These are phyloP conservation scores for Chironomus riparius DNA, from an alignment of 2,888 invertebrate species.

Conservation along the genomic window DNA sequence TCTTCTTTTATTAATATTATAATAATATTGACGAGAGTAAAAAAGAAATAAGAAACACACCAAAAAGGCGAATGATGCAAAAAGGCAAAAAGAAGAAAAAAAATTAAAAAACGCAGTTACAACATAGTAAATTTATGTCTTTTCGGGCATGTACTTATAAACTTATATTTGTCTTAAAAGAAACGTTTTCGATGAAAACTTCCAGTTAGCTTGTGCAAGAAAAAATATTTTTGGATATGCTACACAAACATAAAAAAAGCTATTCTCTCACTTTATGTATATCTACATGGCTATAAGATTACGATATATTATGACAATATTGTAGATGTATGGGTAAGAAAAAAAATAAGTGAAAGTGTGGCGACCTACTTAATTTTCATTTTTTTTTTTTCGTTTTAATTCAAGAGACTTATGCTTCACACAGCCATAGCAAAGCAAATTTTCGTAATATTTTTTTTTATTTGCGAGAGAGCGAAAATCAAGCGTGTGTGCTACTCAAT, in stretches of 20 bases:
- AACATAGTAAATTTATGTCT: constrained; percentile 1
- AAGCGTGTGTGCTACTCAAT: too few relatives aligned
- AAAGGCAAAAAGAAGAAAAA: background rate
- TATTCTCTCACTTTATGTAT: constrained; percentile 47
- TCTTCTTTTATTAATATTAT: background rate
- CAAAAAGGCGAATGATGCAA: background rate
- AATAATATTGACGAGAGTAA: background rate
- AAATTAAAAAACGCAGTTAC: background rate
- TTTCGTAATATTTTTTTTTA: constrained; percentile 47
- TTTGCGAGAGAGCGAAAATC: background rate
- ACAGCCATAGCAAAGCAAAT: constrained; percentile 63
- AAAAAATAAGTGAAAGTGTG: constrained; percentile 75
- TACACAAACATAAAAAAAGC: constrained; percentile 1
- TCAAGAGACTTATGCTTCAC: constrained; percentile 20
- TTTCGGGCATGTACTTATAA: background rate
- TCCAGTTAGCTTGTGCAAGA: constrained; percentile 18
- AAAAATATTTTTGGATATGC: constrained; percentile 22
- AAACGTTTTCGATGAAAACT: background rate
- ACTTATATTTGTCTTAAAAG: background rate
- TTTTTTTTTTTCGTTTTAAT: too few relatives aligned
- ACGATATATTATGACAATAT: constrained; percentile 37
- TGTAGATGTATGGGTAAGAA: constrained; percentile 31
- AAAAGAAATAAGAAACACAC: background rate
- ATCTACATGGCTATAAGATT: constrained; percentile 43
- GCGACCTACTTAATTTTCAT: constrained; percentile 77